These are phyloP conservation scores for Thoracochromis brauschi DNA, from an alignment of 2,113 vertebrate genomes.

Conservation along the genomic window DNA sequence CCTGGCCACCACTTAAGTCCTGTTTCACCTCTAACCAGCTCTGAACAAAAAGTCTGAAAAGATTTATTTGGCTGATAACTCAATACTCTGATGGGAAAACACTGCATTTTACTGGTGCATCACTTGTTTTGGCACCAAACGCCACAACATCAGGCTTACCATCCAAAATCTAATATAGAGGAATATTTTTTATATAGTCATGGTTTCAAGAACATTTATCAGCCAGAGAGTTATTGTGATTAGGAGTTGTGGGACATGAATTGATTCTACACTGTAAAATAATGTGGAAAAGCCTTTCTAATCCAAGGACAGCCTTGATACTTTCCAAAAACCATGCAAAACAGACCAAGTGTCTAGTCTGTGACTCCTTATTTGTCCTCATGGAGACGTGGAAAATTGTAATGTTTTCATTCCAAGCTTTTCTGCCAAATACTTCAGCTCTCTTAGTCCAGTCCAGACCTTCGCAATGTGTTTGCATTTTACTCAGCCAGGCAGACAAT, in stretches of 20 bases:
- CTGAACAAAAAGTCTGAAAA: neutral
- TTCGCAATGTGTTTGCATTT: conserved; percentile 53
- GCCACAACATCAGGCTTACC: conserved; percentile 10
- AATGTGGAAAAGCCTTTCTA: conserved; percentile 65
- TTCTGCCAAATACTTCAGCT: conserved; percentile 63
- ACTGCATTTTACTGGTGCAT: neutral
- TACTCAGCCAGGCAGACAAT: conserved; percentile 22
- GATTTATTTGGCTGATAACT: neutral
- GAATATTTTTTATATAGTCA: conserved; percentile 30
- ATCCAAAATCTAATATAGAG: conserved; percentile 24
- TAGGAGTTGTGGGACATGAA: conserved; percentile 45
- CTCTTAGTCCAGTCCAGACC: conserved; percentile 32
- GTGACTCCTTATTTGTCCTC: conserved; percentile 68
- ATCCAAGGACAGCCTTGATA: conserved; percentile 34
- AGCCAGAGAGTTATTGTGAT: conserved; percentile 21
- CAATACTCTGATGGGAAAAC: neutral
- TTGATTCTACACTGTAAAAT: conserved; percentile 31
- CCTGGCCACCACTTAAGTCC: neutral
- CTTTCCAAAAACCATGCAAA: conserved; percentile 60
- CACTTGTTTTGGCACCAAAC: neutral
- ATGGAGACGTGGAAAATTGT: conserved; percentile 70
- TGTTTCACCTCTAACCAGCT: neutral
- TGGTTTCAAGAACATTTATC: conserved; percentile 44
- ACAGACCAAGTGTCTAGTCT: conserved; percentile 60
- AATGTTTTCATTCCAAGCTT: conserved; percentile 68